These are phyloP conservation scores for Perca schrenkii DNA, from an alignment of 2,113 vertebrate genomes.

Conservation along the genomic window DNA sequence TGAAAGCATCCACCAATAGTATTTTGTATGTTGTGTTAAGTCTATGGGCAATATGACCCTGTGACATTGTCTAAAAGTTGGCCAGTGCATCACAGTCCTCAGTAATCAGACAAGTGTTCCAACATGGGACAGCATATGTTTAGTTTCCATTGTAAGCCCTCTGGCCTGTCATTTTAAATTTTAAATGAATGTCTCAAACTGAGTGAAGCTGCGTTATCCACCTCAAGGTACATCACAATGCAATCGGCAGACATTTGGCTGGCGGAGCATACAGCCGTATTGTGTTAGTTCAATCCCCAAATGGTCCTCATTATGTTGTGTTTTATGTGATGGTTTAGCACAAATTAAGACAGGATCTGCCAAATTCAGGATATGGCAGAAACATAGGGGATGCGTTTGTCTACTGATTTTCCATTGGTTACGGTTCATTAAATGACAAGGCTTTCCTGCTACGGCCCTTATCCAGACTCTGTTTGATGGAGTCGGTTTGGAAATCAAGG, in stretches of 20 bases:
- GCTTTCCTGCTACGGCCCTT: constrained; percentile 39
- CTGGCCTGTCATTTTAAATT: constrained; percentile 24
- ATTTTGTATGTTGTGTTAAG: background rate
- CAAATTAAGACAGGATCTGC: constrained; percentile 66
- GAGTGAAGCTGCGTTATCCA: constrained; percentile 37
- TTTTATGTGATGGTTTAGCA: constrained; percentile 70
- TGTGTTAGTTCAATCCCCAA: constrained; percentile 65
- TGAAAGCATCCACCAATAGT: background rate
- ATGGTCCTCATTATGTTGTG: constrained; percentile 74
- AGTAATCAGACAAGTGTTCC: constrained; percentile 37
- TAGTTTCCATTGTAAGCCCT: constrained; percentile 29
- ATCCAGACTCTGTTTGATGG: constrained; percentile 36
- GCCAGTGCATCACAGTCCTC: background rate
- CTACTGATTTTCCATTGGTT: constrained; percentile 65
- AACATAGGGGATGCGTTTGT: constrained; percentile 43
- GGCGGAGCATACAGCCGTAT: constrained; percentile 31
- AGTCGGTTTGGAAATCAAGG: constrained; percentile 32
- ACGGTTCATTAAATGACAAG: constrained; percentile 59
- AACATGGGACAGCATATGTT: background rate
- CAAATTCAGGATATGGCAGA: constrained; percentile 62
- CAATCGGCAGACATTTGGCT: constrained; percentile 47
- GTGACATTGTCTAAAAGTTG: constrained; percentile 3
- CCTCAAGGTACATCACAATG: constrained; percentile 53
- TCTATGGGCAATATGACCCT: background rate
- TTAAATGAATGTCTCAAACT: constrained; percentile 30